phyloP scores from a whole-genome alignment of 2,888 invertebrate genomes.

The Furcula furcula region DNA sequence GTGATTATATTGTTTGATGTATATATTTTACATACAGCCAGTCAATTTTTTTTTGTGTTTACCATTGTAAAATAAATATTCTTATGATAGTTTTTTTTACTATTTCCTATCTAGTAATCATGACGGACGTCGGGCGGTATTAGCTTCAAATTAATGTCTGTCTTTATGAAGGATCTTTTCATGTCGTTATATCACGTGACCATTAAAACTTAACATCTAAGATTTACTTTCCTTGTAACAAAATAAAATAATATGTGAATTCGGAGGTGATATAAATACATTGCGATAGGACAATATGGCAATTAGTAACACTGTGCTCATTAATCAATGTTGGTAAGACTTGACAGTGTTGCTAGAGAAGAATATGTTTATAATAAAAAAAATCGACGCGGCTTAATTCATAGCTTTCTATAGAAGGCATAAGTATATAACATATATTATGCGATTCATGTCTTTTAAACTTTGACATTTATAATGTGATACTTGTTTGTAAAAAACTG shows the following conservation, averaged over 20 bases:
- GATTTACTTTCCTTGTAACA: constrained; percentile 13
- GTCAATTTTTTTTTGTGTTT: no score
- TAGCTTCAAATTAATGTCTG: no score
- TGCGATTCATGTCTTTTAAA: constrained; percentile 1
- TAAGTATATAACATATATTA: constrained; percentile 22
- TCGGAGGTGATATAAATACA: constrained; percentile 11
- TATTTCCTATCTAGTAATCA: no score
- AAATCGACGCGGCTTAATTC: constrained; percentile 23
- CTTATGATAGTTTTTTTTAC: no score
- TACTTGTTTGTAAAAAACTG: not conserved
- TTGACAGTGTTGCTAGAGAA: constrained; percentile 13
- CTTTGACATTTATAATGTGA: not conserved
- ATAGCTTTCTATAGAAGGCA: constrained; percentile 39
- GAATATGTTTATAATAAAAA: constrained; percentile 13
- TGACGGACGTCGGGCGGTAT: no score
- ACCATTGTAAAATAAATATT: no score
- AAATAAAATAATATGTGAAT: constrained; percentile 12
- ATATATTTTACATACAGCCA: no score
- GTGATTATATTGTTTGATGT: no score
- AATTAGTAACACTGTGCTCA: constrained; percentile 13
- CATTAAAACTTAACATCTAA: constrained; percentile 8
- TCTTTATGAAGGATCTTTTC: no score
- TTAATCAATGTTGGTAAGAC: not conserved
- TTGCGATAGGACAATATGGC: constrained; percentile 13
- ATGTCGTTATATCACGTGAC: constrained; percentile 12